phyloP scores from a whole-genome alignment of 2,113 vertebrate species.

The Paradoxurus hermaphroditus region DNA sequence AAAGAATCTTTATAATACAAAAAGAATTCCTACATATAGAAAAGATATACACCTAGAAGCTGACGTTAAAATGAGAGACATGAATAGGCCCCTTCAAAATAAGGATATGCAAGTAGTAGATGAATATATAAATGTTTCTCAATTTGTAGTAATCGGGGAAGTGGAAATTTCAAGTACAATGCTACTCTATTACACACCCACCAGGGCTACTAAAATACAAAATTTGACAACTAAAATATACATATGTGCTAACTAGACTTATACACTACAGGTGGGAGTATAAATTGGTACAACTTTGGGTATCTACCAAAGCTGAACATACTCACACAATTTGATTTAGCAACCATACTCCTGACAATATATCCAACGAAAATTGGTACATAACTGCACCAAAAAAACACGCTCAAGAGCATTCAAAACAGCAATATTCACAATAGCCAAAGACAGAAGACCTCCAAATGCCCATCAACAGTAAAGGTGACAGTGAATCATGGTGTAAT shows the following conservation, averaged over 20 bases:
- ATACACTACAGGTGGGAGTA: background rate
- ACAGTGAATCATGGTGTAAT: background rate
- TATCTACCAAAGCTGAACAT: background rate
- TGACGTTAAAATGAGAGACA: background rate
- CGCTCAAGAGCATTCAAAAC: background rate
- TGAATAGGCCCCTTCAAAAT: background rate
- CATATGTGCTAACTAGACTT: background rate
- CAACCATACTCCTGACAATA: background rate
- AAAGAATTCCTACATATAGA: background rate
- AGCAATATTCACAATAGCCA: background rate
- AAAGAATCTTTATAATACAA: background rate
- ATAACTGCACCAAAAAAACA: background rate
- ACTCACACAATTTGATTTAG: background rate
- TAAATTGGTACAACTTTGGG: background rate
- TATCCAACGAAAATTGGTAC: background rate
- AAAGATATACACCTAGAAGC: background rate
- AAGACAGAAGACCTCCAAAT: background rate
- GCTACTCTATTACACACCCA: background rate
- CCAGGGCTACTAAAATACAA: background rate
- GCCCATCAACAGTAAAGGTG: background rate
- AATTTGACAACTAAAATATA: background rate
- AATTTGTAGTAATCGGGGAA: background rate
- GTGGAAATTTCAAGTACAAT: background rate
- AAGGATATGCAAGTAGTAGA: background rate
- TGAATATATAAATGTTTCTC: background rate